Percentiles rank a stretch among this genome's conserved stretches.
phyloP scores from a whole-genome alignment of 2,113 vertebrate genomes.

The Stercorarius parasiticus region DNA sequence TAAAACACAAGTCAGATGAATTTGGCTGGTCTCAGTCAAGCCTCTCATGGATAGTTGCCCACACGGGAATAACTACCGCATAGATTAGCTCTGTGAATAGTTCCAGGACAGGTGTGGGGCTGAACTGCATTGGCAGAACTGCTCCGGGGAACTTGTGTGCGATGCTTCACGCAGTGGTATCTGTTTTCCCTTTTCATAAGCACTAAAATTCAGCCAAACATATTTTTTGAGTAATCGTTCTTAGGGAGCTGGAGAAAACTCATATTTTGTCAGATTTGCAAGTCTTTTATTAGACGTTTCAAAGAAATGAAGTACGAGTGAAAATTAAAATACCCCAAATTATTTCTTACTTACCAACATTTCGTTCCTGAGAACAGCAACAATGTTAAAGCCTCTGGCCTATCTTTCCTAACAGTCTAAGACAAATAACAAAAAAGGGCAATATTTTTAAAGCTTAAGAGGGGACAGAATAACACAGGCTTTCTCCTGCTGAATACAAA shows the following conservation, averaged over 20 bases:
- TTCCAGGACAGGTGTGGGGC: slow-evolving; percentile 36
- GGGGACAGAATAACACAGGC: background rate
- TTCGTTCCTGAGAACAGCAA: background rate
- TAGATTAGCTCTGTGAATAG: slow-evolving; percentile 45
- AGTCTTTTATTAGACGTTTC: background rate
- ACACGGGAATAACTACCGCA: background rate
- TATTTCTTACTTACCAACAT: background rate
- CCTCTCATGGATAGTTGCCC: slow-evolving; percentile 37
- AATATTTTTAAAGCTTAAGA: background rate
- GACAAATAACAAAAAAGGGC: background rate
- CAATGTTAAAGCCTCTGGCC: background rate
- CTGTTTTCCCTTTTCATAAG: background rate
- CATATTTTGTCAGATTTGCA: background rate
- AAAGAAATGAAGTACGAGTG: background rate
- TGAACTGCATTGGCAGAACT: slow-evolving; percentile 6
- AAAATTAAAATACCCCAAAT: background rate
- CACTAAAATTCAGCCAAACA: background rate
- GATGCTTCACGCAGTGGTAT: background rate
- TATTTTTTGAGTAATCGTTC: background rate
- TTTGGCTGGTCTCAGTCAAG: slow-evolving; percentile 48
- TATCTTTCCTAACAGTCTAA: background rate
- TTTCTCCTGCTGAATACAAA: background rate
- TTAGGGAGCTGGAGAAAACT: background rate
- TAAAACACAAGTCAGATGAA: slow-evolving; percentile 39
- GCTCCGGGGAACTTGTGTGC: background rate